Evolutionary conservation across 2,888 invertebrate species (phyloP), one percentile per base, ranked within the genome.

Genomic region (Scaptomyza polygonia): DNA sequence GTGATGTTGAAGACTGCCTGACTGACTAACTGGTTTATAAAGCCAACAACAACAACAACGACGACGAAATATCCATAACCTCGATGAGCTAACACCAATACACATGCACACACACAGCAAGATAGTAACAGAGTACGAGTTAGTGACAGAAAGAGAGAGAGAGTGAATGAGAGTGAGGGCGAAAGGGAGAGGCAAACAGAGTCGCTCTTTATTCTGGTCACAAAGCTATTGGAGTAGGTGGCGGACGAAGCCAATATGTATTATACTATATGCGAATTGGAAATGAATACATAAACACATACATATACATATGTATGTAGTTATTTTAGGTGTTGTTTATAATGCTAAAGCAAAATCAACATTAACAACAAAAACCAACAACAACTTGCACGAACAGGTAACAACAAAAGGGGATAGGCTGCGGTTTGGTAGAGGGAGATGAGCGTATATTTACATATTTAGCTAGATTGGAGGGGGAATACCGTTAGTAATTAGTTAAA

Each of bases 241-340:
- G 18, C 53, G 18, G 45, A 32, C 29, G 16, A 42, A 9, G 14
- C 32, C 18, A 14, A 36, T 8, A 56, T 25, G 30, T 16, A 32
- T 18, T 47, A 43, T 8, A 16, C 14, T 36, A 62, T 72, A 66
- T 74, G 81, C 78, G 81, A 86, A 84, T 84, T 81, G 71, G 67
- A 81, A 86, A 86, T 69, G 81, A 86, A 86, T 84, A 81, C 81
- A 84, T 84, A 25, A 0, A 25, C 4, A 25, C 25, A 25, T 5
- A 4, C 25, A 25, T 5, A 25, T 25, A 4, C 5, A 25, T 25
- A 4, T 25, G 5, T 25, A 25, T 25, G 25, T 25, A 80, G 78
- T 80, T 77, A 81, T 78, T 86, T 86, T 86, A 84, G 85, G 87
- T 81, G 84, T 86, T 81, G 84, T 86, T 81, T 81, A 75, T 75